A percentile compares a stretch with the other conserved stretches of the same genome.
phyloP scores from a whole-genome alignment of 1,140 invertebrate genomes.

The Sinonovacula constricta region DNA sequence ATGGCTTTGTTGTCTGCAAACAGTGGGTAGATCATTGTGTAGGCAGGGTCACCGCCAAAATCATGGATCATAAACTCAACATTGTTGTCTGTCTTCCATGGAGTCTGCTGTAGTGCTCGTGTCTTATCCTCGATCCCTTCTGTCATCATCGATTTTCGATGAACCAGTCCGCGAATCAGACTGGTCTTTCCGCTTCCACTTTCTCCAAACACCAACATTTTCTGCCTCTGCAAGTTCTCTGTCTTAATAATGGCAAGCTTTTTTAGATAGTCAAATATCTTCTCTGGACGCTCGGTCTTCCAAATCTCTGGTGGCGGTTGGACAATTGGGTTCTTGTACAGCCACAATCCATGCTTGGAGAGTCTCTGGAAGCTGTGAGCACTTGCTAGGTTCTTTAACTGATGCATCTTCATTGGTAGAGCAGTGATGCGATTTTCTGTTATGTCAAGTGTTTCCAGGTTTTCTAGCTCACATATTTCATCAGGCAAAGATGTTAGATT shows the following conservation, averaged over 20 bases:
- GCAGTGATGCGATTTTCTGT: conserved; percentile 70
- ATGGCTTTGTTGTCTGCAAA: conserved; percentile 75
- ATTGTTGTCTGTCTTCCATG: conserved; percentile 75
- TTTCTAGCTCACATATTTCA: conserved; percentile 71
- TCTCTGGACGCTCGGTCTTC: conserved; percentile 73
- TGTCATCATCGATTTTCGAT: conserved; percentile 63
- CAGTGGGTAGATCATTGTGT: conserved; percentile 67
- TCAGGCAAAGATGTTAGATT: conserved; percentile 70
- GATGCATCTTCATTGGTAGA: conserved; percentile 72
- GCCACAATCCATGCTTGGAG: conserved; percentile 75
- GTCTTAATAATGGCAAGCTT: conserved; percentile 74
- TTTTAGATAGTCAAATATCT: conserved; percentile 76
- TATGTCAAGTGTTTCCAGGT: conserved; percentile 74
- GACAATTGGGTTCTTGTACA: conserved; percentile 76
- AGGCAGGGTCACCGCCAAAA: conserved; percentile 73
- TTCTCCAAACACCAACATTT: conserved; percentile 74
- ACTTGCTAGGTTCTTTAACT: conserved; percentile 66
- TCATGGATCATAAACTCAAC: conserved; percentile 75
- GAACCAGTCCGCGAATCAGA: conserved; percentile 63
- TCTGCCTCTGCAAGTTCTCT: conserved; percentile 75
- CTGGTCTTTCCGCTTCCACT: conserved; percentile 74
- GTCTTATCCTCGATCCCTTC: conserved; percentile 60
- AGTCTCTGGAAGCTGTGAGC: conserved; percentile 75
- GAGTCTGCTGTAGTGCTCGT: conserved; percentile 61
- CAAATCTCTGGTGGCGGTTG: conserved; percentile 76